Percentiles rank a stretch among this genome's conserved stretches.
Evolutionary conservation across 2,797 vertebrate genomes (phyloP).

Genomic region (Hozukius guyotensis): DNA sequence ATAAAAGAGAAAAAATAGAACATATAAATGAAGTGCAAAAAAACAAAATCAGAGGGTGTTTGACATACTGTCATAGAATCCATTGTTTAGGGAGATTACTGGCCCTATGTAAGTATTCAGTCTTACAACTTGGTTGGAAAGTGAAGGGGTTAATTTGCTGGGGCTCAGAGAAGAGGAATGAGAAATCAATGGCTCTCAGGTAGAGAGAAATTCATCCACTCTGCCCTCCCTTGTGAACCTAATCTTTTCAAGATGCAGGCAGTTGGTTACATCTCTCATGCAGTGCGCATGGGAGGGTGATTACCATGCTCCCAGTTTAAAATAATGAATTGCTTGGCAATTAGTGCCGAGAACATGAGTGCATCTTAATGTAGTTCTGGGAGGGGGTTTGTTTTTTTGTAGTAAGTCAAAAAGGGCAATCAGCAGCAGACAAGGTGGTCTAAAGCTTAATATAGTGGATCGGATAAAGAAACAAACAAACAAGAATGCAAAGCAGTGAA

Average conservation of each 20-base stretch:
- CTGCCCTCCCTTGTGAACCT: slow-evolving; percentile 35
- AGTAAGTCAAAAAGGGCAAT: slow-evolving; percentile 5
- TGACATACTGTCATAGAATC: neutral
- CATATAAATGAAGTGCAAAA: neutral
- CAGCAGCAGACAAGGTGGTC: neutral
- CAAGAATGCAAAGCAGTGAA: neutral
- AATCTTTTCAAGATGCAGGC: slow-evolving; percentile 55
- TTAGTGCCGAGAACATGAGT: slow-evolving; percentile 37
- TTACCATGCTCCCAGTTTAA: slow-evolving; percentile 45
- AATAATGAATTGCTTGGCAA: slow-evolving; percentile 57
- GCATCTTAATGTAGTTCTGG: slow-evolving; percentile 11
- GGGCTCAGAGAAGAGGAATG: slow-evolving; percentile 21
- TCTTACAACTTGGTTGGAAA: neutral
- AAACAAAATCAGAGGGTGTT: neutral
- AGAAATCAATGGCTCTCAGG: slow-evolving; percentile 53
- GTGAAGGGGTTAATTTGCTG: slow-evolving; percentile 41
- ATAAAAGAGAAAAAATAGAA: neutral
- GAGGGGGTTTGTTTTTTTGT: slow-evolving; percentile 21
- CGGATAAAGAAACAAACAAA: neutral
- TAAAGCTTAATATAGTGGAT: slow-evolving; percentile 6
- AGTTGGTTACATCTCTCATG: slow-evolving; percentile 45
- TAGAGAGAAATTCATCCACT: slow-evolving; percentile 42
- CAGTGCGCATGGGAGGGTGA: slow-evolving; percentile 29
- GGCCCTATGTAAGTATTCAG: neutral
- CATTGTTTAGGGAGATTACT: neutral